phyloP scores from a whole-genome alignment of 2,888 invertebrate genomes.

The Perizoma affinitatum region DNA sequence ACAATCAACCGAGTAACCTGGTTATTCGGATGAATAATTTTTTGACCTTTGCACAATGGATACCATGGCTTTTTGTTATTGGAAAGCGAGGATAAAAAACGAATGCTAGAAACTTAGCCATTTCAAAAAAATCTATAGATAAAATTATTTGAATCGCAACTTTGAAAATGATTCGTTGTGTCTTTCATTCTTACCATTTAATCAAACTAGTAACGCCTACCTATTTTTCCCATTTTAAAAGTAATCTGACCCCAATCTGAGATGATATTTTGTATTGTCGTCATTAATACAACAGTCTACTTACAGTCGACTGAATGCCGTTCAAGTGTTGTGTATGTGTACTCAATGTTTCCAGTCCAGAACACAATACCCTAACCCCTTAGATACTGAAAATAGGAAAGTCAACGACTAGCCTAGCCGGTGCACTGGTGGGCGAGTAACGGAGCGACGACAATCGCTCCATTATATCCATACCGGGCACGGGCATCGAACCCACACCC shows the following conservation, averaged over 20 bases:
- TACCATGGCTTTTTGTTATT: slow-evolving; percentile 16
- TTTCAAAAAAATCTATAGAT: no score
- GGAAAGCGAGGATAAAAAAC: slow-evolving; percentile 12
- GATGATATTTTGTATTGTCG: background rate
- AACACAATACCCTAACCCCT: slow-evolving; percentile 15
- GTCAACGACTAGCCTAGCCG: slow-evolving; percentile 38
- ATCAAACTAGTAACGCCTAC: no score
- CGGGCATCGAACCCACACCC: slow-evolving; percentile 75
- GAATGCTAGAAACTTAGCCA: background rate
- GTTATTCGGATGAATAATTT: slow-evolving; percentile 39
- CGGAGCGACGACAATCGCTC: slow-evolving; percentile 64
- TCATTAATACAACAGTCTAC: background rate
- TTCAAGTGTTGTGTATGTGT: background rate
- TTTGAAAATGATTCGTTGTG: no score
- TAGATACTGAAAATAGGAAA: slow-evolving; percentile 21
- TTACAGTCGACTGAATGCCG: slow-evolving; percentile 1
- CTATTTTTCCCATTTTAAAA: no score
- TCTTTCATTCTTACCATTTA: no score
- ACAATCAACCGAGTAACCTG: slow-evolving; percentile 55
- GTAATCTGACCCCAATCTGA: no score
- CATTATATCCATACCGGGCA: slow-evolving; percentile 64
- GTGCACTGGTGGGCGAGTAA: slow-evolving; percentile 60
- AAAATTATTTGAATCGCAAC: no score
- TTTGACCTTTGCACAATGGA: slow-evolving; percentile 18
- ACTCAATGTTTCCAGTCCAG: slow-evolving; percentile 5